phyloP scores from a whole-genome alignment of 2,888 invertebrate species.

The Gnatocerus cornutus region DNA sequence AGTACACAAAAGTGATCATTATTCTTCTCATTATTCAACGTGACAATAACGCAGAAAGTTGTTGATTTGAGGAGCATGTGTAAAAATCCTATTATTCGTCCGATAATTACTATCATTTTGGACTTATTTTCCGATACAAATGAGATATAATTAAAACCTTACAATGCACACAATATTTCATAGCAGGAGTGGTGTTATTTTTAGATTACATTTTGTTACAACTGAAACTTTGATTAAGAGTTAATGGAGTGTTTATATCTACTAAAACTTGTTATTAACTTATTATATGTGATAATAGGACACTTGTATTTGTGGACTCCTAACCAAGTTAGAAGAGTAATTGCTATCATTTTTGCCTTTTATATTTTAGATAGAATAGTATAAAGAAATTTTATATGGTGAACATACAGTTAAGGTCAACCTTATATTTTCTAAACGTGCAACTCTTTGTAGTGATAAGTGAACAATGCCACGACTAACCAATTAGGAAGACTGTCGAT shows the following conservation, averaged over 20 bases:
- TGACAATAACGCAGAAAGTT: slow-evolving; percentile 23
- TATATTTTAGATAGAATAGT: slow-evolving; percentile 22
- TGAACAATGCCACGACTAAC: slow-evolving; percentile 48
- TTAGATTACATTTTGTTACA: no score
- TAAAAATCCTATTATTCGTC: slow-evolving; percentile 25
- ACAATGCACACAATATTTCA: neutral
- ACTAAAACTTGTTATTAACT: no score
- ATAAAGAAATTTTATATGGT: slow-evolving; percentile 38
- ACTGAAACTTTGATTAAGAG: no score
- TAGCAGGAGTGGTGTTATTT: no score
- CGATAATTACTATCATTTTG: slow-evolving; percentile 23
- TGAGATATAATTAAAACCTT: neutral
- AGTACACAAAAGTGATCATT: slow-evolving; percentile 27
- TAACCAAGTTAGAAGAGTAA: neutral
- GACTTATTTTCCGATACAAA: slow-evolving; percentile 21
- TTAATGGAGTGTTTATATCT: no score
- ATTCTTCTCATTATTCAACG: slow-evolving; percentile 33
- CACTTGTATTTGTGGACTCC: neutral
- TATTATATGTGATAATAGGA: no score
- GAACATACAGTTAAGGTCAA: slow-evolving; percentile 50
- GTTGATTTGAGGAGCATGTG: slow-evolving; percentile 9
- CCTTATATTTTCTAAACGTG: slow-evolving; percentile 48
- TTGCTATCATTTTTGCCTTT: slow-evolving; percentile 1
- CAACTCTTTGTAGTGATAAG: slow-evolving; percentile 48
- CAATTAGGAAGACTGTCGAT: slow-evolving; percentile 48